phyloP scores from a whole-genome alignment of 2,797 vertebrate species.

The Epinephelus awoara region DNA sequence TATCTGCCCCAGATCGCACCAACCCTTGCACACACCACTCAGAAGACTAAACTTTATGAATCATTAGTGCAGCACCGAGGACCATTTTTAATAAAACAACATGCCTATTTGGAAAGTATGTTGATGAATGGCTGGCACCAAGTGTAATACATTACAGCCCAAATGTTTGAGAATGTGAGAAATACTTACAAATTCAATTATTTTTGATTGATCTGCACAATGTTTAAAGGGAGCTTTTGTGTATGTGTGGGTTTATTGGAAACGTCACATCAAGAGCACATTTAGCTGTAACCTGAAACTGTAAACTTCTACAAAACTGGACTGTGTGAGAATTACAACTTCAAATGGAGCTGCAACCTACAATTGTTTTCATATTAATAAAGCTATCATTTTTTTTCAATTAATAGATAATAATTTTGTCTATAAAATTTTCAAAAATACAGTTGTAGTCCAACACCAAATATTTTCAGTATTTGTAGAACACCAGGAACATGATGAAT shows the following conservation, averaged over 20 bases:
- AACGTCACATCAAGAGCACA: neutral
- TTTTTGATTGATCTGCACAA: constrained; percentile 8
- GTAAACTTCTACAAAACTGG: neutral
- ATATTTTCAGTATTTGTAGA: too few species aligned
- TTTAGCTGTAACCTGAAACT: too few species aligned
- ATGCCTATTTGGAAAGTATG: constrained; percentile 5
- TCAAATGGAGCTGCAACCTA: neutral
- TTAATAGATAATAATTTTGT: neutral
- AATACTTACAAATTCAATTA: constrained; percentile 16
- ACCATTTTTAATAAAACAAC: constrained; percentile 32
- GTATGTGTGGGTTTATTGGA: neutral
- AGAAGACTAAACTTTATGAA: constrained; percentile 8
- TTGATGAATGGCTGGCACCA: constrained; percentile 27
- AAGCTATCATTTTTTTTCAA: too few species aligned
- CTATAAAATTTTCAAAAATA: neutral
- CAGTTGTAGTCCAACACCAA: too few species aligned
- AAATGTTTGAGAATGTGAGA: constrained; percentile 6
- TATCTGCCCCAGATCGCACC: constrained; percentile 2
- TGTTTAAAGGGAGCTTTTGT: constrained; percentile 4
- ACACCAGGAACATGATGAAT: too few species aligned
- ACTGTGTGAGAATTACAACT: neutral
- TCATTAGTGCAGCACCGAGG: constrained; percentile 20
- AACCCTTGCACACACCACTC: neutral
- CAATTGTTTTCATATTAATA: neutral
- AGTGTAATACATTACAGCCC: constrained; percentile 6